Percentiles rank a stretch among this genome's conserved stretches.
Conservation (phyloP, 2,113 vertebrate genomes). For the Conger conger region DNA sequence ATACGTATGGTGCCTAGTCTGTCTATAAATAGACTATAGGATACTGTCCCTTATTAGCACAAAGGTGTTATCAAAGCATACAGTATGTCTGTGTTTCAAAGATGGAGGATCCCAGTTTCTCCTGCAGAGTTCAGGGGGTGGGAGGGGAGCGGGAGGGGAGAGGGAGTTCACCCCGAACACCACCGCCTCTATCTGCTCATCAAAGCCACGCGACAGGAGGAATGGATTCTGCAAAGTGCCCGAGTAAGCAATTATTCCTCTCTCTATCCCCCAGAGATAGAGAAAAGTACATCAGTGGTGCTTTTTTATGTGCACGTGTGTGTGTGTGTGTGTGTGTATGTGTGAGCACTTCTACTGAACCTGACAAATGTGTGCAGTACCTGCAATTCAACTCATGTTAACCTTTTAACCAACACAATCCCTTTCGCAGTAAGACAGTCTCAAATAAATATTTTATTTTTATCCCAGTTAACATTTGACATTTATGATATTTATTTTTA, state of each 20-base stretch:
- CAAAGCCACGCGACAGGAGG: not conserved
- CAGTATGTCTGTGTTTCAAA: not conserved
- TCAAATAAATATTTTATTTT: no score
- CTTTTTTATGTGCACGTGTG: not conserved
- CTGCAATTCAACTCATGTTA: no score
- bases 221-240: conserved; percentile 3
- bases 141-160: not conserved
- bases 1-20: not conserved
- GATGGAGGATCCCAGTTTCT: not conserved
- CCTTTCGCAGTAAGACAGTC: no score
- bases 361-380: no score
- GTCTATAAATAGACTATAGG: not conserved
- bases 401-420: no score
- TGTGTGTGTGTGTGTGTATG: not conserved
- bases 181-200: not conserved
- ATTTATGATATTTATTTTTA: no score
- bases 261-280: conserved; percentile 13
- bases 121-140: not conserved
- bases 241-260: conserved; percentile 24
- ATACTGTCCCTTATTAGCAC: not conserved
- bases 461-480: no score
- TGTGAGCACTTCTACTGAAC: not conserved
- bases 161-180: not conserved
- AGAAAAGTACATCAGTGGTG: conserved; percentile 18
- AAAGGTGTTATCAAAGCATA: conserved; percentile 8